These are phyloP conservation scores for Myotis brandtii DNA, from an alignment of 2,113 vertebrate species.

Conservation along the genomic window DNA sequence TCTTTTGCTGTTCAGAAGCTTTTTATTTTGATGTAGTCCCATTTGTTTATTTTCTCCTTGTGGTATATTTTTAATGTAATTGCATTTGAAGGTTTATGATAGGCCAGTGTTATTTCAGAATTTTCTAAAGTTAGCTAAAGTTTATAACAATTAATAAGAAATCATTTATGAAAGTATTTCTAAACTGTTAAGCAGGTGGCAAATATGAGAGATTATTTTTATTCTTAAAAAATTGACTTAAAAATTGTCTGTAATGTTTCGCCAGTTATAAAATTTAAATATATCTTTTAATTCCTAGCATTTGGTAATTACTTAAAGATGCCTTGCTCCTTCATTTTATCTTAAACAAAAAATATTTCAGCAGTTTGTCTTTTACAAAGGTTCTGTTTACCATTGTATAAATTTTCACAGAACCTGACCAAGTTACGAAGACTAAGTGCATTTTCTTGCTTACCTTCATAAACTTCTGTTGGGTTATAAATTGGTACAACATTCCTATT, in stretches of 20 bases:
- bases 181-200: not conserved
- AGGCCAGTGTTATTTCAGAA: constrained; percentile 1
- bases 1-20: too few relatives aligned
- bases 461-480: not conserved
- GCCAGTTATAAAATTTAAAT: not conserved
- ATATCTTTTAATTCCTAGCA: not conserved
- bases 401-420: not conserved
- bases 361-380: constrained; percentile 38
- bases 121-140: constrained; percentile 35
- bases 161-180: constrained; percentile 38
- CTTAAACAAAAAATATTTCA: constrained; percentile 38
- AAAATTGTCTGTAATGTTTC: not conserved
- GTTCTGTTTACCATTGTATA: not conserved
- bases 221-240: constrained; percentile 46
- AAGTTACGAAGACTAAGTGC: constrained; percentile 17
- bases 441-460: not conserved
- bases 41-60: not conserved
- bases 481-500: not conserved
- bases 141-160: constrained; percentile 21
- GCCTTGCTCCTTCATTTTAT: not conserved
- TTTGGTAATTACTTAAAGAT: constrained; percentile 22
- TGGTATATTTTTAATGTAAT: not conserved
- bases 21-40: too few relatives aligned
- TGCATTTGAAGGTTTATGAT: not conserved
- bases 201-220: constrained; percentile 54